Evolutionary conservation across 1,140 invertebrate genomes (phyloP).

Genomic region (Drosophila nannoptera): DNA sequence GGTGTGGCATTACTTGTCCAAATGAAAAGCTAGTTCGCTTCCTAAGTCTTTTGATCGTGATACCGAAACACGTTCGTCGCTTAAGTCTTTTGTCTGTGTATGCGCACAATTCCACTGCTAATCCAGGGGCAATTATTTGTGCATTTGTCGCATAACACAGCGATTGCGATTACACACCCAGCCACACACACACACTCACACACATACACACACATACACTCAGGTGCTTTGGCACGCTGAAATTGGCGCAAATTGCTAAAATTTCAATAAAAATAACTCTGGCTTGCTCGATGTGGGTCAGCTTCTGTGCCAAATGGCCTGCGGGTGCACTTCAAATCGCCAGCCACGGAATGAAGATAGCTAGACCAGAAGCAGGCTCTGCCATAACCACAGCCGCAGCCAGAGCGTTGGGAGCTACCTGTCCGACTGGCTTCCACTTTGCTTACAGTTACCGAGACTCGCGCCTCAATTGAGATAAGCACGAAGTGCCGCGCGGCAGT

Average conservation of each 20-base stretch:
- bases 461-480: slow-evolving; percentile 72
- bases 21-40: slow-evolving; percentile 45
- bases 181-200: neutral
- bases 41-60: slow-evolving; percentile 31
- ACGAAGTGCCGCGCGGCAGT: slow-evolving; percentile 37
- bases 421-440: slow-evolving; percentile 44
- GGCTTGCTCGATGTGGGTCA: slow-evolving; percentile 56
- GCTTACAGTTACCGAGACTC: slow-evolving; percentile 69
- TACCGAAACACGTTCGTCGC: slow-evolving; percentile 52
- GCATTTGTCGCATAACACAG: slow-evolving; percentile 65
- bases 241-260: slow-evolving; percentile 65
- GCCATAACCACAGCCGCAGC: slow-evolving; percentile 3
- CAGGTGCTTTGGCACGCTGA: slow-evolving; percentile 13
- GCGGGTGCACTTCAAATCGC: slow-evolving; percentile 71
- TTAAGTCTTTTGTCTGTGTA: slow-evolving; percentile 56
- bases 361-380: slow-evolving; percentile 15
- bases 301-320: slow-evolving; percentile 57
- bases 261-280: slow-evolving; percentile 71
- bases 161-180: slow-evolving; percentile 4
- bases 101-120: slow-evolving; percentile 58
- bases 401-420: slow-evolving; percentile 14
- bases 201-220: neutral
- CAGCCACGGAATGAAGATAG: slow-evolving; percentile 67
- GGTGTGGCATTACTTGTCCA: slow-evolving; percentile 23
- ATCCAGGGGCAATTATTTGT: slow-evolving; percentile 59